A percentile compares a stretch with the other conserved stretches of the same genome.
These are phyloP conservation scores for Hyalella azteca DNA, from an alignment of 2,888 invertebrate genomes.

Conservation along the genomic window DNA sequence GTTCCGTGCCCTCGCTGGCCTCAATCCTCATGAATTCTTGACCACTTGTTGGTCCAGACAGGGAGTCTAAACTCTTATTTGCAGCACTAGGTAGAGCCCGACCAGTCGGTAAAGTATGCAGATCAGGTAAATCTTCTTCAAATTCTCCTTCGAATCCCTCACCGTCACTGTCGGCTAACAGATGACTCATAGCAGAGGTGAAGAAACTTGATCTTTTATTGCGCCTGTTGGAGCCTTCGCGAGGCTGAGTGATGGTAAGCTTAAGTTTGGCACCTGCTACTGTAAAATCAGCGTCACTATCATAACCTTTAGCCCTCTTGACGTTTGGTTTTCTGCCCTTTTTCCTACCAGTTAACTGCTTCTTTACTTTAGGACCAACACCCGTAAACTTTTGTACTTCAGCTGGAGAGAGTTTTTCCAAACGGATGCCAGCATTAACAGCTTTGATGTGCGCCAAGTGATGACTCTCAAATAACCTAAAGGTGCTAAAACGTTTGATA, in stretches of 20 bases:
- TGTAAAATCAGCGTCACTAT: conserved; percentile 25
- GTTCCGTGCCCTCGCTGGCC: neutral
- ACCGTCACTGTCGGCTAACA: conserved; percentile 22
- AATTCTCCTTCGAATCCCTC: conserved; percentile 36
- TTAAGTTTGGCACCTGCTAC: neutral
- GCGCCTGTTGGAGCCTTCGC: conserved; percentile 13
- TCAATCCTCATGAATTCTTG: neutral
- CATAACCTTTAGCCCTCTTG: conserved; percentile 13
- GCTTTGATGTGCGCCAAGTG: conserved; percentile 35
- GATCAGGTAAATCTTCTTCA: conserved; percentile 38
- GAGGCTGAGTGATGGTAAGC: neutral
- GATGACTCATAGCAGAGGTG: conserved; percentile 29
- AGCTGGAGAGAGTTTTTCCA: neutral
- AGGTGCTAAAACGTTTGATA: conserved; percentile 31
- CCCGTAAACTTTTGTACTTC: neutral
- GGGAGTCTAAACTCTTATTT: neutral
- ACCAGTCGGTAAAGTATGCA: neutral
- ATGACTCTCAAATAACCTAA: conserved; percentile 30
- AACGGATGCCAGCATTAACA: neutral
- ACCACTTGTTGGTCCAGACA: neutral
- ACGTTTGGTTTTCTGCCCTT: neutral
- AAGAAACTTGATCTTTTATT: neutral
- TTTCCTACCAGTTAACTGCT: conserved; percentile 23
- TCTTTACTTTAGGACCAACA: conserved; percentile 1
- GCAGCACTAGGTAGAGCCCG: neutral